These are phyloP conservation scores for Aix galericulata DNA, from an alignment of 2,113 vertebrate species.

Conservation along the genomic window DNA sequence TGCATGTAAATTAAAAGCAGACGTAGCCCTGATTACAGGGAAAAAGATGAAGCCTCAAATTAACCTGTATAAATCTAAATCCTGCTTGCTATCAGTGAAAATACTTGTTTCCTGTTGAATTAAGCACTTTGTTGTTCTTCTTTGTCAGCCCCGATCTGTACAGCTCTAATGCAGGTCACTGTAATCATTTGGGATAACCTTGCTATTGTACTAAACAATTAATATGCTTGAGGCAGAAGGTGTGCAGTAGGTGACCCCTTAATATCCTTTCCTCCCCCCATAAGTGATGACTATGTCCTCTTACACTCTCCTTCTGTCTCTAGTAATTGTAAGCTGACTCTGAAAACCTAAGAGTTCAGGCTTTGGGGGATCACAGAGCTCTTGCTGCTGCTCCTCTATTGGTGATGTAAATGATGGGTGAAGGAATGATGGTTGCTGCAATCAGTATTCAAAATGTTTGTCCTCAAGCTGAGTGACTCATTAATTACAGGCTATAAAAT, in stretches of 20 bases:
- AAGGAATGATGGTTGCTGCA: not conserved
- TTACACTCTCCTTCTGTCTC: not conserved
- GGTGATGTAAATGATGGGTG: not conserved
- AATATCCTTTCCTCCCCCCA: not conserved
- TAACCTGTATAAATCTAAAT: not conserved
- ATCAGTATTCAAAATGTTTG: slow-evolving; percentile 61
- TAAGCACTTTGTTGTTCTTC: not conserved
- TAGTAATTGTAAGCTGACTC: not conserved
- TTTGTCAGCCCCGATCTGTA: not conserved
- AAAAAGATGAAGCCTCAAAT: not conserved
- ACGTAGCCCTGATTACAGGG: not conserved
- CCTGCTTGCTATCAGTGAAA: not conserved
- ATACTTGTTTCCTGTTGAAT: not conserved
- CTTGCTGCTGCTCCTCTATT: not conserved
- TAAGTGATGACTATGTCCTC: not conserved
- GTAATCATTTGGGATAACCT: not conserved
- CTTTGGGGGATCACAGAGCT: not conserved
- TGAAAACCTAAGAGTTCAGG: not conserved
- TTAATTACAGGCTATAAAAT: slow-evolving; percentile 63
- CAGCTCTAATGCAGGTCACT: not conserved
- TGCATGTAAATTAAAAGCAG: not conserved
- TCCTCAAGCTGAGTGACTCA: slow-evolving; percentile 27
- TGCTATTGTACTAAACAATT: not conserved
- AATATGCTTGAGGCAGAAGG: not conserved
- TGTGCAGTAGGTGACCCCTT: not conserved